Base-by-base conservation (phyloP, 2,888 invertebrate genomes). In the Acanthosepion pharaonis region DNA sequence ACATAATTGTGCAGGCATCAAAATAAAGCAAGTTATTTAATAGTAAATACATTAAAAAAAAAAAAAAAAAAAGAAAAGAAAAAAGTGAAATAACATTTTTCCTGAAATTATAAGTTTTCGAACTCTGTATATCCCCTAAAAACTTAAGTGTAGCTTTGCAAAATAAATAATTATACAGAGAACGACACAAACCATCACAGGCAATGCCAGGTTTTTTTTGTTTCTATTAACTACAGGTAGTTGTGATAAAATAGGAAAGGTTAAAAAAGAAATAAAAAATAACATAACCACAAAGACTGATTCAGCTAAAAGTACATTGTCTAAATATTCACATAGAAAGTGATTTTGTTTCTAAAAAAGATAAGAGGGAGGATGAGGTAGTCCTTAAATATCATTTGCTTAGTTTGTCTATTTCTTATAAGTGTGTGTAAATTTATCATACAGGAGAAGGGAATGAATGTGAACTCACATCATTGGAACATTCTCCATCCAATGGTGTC, bases 381-480 rank as follows among this genome's bases (percentile, higher is more conserved):
- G 28, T 78, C 9, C 78, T 78, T 78, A 78, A n/a, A n/a, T 9
- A 78, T n/a, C 78, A 78, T 78, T 78, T 78, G 78, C 78, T 78
- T 78, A 8, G 8, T 78, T 78, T 78, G 78, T 28, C 78, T n/a
- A 78, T 11, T 78, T 78, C 28, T n/a, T 78, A 59, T 59, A 59
- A 23, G 23, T 23, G 23, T 59, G 25, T 28, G 78, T 78, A 28
- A 78, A n/a, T 78, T 78, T n/a, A 78, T 78, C 78, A 78, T 78
- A 78, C 28, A 78, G n/a, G 78, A 28, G 78, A 78, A 78, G 78
- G 78, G 78, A 78, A 78, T 78, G 78, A 78, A 78, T 78, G 78
- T 78, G 78, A 78, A 78, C 78, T 78, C n/a, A n/a, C 78, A 78
- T 78, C 78, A 78, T n/a, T 78, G 78, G 78, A 78, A 78, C 78